Conservation (phyloP, 2,888 invertebrate genomes). For the Dicycla oo region DNA sequence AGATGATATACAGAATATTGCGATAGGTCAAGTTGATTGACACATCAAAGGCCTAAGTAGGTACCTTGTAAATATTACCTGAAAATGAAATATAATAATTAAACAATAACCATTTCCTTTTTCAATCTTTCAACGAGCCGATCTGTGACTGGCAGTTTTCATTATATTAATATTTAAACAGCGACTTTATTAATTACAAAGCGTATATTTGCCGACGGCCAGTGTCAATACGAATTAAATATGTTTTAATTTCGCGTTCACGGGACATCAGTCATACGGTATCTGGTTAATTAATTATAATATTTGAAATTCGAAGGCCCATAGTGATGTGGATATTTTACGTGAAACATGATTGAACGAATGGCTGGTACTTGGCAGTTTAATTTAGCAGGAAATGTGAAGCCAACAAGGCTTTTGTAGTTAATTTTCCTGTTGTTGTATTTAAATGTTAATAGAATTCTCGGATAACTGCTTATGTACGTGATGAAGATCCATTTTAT, state of each 20-base stretch:
- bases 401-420: neutral
- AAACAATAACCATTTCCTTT: slow-evolving; percentile 41
- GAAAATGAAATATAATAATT: slow-evolving; percentile 13
- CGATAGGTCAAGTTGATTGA: neutral
- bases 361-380: slow-evolving; percentile 2
- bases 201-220: slow-evolving; percentile 52
- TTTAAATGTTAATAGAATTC: neutral
- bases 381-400: slow-evolving; percentile 15
- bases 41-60: slow-evolving; percentile 6
- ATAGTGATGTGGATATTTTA: slow-evolving; percentile 29
- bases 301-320: slow-evolving; percentile 20
- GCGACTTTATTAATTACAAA: slow-evolving; percentile 57
- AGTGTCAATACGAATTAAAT: slow-evolving; percentile 60
- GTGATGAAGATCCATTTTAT: neutral
- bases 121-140: slow-evolving; percentile 53
- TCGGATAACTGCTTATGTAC: neutral
- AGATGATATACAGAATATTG: too few relatives aligned
- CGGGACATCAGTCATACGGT: slow-evolving; percentile 48
- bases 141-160: slow-evolving; percentile 50
- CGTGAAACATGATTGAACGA: slow-evolving; percentile 24
- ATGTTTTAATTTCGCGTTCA: slow-evolving; percentile 58
- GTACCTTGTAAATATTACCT: slow-evolving; percentile 8
- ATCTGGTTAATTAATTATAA: slow-evolving; percentile 54
- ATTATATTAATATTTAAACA: slow-evolving; percentile 58
- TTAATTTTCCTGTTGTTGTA: neutral